A percentile compares a stretch with the other conserved stretches of the same genome.
Evolutionary conservation across 2,888 invertebrate genomes (phyloP).

Genomic region (Incurvaria masculella): DNA sequence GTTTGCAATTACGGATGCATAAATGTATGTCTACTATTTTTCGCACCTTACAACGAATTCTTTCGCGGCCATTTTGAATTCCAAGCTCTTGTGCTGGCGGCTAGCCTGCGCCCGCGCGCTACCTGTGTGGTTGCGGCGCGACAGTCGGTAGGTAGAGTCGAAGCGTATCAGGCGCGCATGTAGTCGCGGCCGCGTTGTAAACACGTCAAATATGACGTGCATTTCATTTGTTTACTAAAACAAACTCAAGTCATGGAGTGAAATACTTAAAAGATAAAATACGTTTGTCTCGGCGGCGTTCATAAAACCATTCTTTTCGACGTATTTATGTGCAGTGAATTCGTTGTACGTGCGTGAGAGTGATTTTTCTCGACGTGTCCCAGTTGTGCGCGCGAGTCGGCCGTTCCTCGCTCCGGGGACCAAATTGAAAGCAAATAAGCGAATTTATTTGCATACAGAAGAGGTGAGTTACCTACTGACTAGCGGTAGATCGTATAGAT

Average conservation of each 20-base stretch:
- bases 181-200: neutral
- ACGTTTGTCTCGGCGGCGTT: no score
- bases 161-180: neutral
- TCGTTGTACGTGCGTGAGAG: neutral
- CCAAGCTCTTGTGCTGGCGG: slow-evolving; percentile 49
- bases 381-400: neutral
- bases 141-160: neutral
- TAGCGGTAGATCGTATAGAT: no score
- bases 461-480: neutral
- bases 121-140: slow-evolving; percentile 9
- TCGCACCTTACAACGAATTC: slow-evolving; percentile 39
- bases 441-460: neutral
- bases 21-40: neutral
- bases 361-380: neutral
- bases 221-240: neutral
- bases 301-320: no score
- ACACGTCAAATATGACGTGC: neutral
- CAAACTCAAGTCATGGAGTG: neutral
- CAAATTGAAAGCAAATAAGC: neutral
- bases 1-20: no score
- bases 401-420: neutral
- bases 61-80: slow-evolving; percentile 52
- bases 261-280: no score
- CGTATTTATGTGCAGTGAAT: neutral
- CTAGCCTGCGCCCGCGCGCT: slow-evolving; percentile 14